Base-by-base conservation (phyloP, 1,140 invertebrate species). In the Nymphalis io region DNA sequence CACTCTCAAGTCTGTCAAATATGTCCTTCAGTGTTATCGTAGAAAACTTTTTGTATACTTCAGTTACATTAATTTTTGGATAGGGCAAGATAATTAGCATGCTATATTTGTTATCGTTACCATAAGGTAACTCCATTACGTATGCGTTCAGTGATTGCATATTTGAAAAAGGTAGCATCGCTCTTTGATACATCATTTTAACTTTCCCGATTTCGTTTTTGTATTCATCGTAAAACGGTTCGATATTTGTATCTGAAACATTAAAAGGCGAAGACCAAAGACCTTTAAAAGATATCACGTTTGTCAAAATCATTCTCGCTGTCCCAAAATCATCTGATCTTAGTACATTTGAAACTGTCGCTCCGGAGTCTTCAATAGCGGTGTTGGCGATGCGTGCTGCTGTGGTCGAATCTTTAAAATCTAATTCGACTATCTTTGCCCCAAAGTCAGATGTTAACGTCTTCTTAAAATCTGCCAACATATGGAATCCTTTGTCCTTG, bases 271-370 rank as follows among this genome's bases (percentile, higher is more conserved):
- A 80, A 61, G 93, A 87, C 97, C 97, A 98, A 0, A 92, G 84
- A 12, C 96, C 96, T 88, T 96, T 97, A 88, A 98, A 98, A 70
- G 95, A 96, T 40, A 98, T 93, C 0, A 95, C 95, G 68, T 96
- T 97, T 0, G 95, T 94, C 33, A 98, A 82, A 18, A 98, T 91
- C 76, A 97, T 89, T 76, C 92, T 91, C 0, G 95, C 95, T 64
- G 94, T 89, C 5, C 59, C 62, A 57, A 93, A 87, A 75, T 93
- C 92, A 38, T 85, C 91, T 74, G 84, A 87, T 72, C 71, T 76
- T 11, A 91, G 63, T 1, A 89, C 89, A 59, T 91, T 89, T 1
- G 84, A 82, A 0, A 91, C 88, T 16, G 76, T 75, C 1, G 78
- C 87, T 6, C 88, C 87, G 6, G 84, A 85, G 16, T 76, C 78